Conservation (phyloP, 1,140 invertebrate genomes). For the Medauroidea extradentata region DNA sequence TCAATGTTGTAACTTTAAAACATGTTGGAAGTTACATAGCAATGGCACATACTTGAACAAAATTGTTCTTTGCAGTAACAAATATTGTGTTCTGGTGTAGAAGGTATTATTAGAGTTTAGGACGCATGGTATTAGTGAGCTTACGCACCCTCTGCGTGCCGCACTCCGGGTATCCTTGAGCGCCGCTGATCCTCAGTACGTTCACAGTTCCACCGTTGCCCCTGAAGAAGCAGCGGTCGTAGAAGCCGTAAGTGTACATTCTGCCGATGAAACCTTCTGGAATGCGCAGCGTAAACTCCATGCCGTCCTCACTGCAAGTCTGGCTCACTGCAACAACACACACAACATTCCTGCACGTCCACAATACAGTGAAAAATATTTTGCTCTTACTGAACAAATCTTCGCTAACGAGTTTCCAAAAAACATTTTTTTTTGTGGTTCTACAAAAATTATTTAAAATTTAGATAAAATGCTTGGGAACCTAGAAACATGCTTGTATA, state of each 20-base stretch:
- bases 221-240: slow-evolving; percentile 85
- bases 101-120: too few relatives aligned
- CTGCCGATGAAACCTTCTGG: slow-evolving; percentile 83
- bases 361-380: too few relatives aligned
- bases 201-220: slow-evolving; percentile 82
- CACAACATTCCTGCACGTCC: too few relatives aligned
- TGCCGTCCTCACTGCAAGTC: slow-evolving; percentile 87
- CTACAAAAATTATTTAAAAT: neutral
- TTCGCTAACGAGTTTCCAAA: neutral
- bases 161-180: slow-evolving; percentile 87
- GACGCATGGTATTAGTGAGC: too few relatives aligned
- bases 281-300: slow-evolving; percentile 85
- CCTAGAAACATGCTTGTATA: too few relatives aligned
- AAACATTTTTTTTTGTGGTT: neutral
- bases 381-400: too few relatives aligned
- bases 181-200: slow-evolving; percentile 77
- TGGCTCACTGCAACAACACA: slow-evolving; percentile 73
- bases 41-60: too few relatives aligned
- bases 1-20: too few relatives aligned
- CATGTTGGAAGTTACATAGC: too few relatives aligned
- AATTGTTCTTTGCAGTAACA: too few relatives aligned
- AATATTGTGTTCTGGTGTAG: too few relatives aligned
- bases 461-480: too few relatives aligned
- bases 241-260: slow-evolving; percentile 89
- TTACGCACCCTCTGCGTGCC: slow-evolving; percentile 70